phyloP scores from a whole-genome alignment of 2,797 vertebrate genomes.

The Sitta carolinensis region DNA sequence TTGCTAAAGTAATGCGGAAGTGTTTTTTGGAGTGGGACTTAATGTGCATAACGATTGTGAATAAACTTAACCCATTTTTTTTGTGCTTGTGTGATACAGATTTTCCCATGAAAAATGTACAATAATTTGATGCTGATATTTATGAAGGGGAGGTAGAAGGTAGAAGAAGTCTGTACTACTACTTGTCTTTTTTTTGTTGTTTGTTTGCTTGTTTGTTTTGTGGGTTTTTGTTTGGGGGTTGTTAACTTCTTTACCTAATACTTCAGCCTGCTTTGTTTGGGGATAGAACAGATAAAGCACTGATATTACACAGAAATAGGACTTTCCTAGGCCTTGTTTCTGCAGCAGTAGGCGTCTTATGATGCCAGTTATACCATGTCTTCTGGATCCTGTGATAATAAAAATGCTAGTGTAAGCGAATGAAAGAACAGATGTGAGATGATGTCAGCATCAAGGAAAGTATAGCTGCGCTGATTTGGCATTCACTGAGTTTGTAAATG shows the following conservation, averaged over 20 bases:
- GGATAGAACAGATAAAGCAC: neutral
- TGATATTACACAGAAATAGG: neutral
- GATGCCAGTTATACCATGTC: neutral
- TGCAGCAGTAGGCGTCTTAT: neutral
- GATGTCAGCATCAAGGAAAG: conserved; percentile 55
- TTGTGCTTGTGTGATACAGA: neutral
- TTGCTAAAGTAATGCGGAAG: neutral
- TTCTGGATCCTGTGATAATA: conserved; percentile 29
- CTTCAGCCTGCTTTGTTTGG: neutral
- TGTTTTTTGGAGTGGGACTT: neutral
- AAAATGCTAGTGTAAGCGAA: conserved; percentile 42
- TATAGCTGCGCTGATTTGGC: conserved; percentile 33
- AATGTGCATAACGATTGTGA: neutral
- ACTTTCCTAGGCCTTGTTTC: neutral
- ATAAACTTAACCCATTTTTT: neutral
- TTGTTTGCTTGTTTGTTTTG: no score
- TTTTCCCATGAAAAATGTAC: neutral
- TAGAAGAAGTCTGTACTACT: neutral
- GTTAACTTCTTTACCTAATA: neutral
- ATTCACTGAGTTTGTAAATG: conserved; percentile 45
- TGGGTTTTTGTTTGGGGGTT: neutral
- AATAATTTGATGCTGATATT: neutral
- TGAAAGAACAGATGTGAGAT: conserved; percentile 43
- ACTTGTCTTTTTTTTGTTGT: neutral
- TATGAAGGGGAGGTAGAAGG: neutral